Percentiles rank a stretch among this genome's conserved stretches.
Conservation (phyloP, 2,888 invertebrate species). For the Protophormia terraenovae region DNA sequence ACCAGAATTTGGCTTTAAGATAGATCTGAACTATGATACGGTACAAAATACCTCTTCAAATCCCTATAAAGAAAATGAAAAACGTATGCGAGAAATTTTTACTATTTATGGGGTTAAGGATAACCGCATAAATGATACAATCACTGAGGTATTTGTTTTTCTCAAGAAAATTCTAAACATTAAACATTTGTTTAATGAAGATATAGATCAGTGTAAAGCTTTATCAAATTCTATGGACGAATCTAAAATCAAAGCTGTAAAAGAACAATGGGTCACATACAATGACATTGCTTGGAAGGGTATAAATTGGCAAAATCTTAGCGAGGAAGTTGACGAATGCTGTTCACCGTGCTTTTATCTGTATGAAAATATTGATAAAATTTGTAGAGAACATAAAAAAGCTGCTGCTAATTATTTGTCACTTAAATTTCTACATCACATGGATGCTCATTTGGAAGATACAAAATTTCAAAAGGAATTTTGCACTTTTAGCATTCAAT, state of each 20-base stretch:
- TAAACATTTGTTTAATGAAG: slow-evolving; percentile 70
- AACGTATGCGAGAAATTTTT: slow-evolving; percentile 75
- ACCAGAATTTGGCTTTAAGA: slow-evolving; percentile 77
- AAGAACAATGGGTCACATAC: slow-evolving; percentile 72
- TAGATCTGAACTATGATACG: slow-evolving; percentile 75
- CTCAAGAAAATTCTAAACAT: slow-evolving; percentile 72
- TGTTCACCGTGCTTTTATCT: slow-evolving; percentile 72
- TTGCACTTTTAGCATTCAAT: slow-evolving; percentile 70
- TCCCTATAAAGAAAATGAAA: slow-evolving; percentile 74
- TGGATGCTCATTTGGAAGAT: slow-evolving; percentile 74
- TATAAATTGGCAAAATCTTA: slow-evolving; percentile 59
- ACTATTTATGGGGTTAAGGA: slow-evolving; percentile 72
- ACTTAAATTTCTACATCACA: slow-evolving; percentile 74
- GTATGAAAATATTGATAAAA: slow-evolving; percentile 73
- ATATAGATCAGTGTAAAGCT: slow-evolving; percentile 60
- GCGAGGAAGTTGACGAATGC: slow-evolving; percentile 44
- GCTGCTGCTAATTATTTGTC: slow-evolving; percentile 79
- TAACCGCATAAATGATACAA: slow-evolving; percentile 68
- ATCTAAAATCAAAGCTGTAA: slow-evolving; percentile 37
- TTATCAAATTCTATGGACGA: background rate
- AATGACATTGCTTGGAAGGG: slow-evolving; percentile 76
- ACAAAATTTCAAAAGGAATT: slow-evolving; percentile 73
- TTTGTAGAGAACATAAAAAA: slow-evolving; percentile 71
- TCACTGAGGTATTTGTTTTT: slow-evolving; percentile 74
- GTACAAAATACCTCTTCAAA: slow-evolving; percentile 74